These are phyloP conservation scores for Equus quagga DNA, from an alignment of 2,113 vertebrate genomes.

Conservation along the genomic window DNA sequence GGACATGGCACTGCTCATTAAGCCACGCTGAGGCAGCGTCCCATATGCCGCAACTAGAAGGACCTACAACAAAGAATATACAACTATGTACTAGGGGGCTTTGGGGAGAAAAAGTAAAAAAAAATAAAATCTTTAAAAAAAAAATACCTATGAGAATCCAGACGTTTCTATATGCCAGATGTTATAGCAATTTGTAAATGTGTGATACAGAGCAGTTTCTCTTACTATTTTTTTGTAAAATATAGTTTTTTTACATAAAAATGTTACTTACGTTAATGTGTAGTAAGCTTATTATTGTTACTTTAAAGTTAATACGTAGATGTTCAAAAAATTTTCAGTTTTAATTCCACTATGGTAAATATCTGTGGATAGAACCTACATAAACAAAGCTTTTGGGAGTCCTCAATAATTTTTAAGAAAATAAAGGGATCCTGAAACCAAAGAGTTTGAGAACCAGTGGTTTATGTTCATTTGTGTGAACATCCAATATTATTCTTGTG, in stretches of 20 bases:
- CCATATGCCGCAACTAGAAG: too few species aligned
- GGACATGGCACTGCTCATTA: too few species aligned
- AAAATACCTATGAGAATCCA: not conserved
- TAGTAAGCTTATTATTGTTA: not conserved
- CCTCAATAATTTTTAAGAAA: not conserved
- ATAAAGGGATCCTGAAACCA: not conserved
- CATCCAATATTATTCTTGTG: not conserved
- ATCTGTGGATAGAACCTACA: not conserved
- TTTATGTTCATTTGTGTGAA: not conserved
- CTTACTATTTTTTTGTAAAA: not conserved
- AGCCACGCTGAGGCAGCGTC: too few species aligned
- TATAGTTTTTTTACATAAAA: not conserved
- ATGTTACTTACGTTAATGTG: not conserved
- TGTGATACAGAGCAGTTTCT: not conserved
- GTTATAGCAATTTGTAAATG: not conserved
- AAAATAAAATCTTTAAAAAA: not conserved
- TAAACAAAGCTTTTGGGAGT: not conserved
- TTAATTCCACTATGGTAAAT: not conserved
- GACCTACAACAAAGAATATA: too few species aligned
- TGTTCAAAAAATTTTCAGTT: not conserved
- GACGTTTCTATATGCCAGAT: not conserved
- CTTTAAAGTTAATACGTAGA: not conserved
- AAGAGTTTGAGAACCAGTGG: not conserved
- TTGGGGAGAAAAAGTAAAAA: too few species aligned
- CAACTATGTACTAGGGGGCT: too few species aligned